A percentile compares a stretch with the other conserved stretches of the same genome.
These are phyloP conservation scores for Paelopatides confundens DNA, from an alignment of 53 echinoderm and acorn worm species.

Conservation along the genomic window DNA sequence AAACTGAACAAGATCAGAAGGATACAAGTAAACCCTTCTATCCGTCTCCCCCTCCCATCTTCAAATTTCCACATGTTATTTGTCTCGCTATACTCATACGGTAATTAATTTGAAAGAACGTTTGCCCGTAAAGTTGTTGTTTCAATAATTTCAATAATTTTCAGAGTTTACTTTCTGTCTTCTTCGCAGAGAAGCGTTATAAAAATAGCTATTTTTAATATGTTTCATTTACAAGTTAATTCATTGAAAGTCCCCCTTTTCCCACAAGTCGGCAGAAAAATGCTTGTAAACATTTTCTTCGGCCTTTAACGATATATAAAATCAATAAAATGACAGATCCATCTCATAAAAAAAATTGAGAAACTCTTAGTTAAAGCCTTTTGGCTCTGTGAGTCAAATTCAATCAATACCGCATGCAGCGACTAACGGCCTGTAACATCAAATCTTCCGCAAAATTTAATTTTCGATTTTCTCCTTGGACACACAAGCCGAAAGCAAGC, in stretches of 20 bases:
- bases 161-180: no score
- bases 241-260: not conserved
- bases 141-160: no score
- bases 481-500: constrained; percentile 6
- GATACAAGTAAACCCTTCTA: no score
- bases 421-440: constrained; percentile 44
- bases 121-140: no score
- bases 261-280: not conserved
- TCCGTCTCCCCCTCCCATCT: no score
- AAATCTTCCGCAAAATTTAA: constrained; percentile 54
- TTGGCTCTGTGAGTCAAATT: constrained; percentile 9
- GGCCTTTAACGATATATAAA: not conserved
- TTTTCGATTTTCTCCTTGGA: constrained; percentile 40
- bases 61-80: no score
- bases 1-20: no score
- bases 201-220: no score
- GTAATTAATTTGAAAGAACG: no score
- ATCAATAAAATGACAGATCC: not conserved
- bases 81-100: no score
- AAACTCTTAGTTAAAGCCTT: not conserved
- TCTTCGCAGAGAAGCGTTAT: no score
- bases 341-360: not conserved
- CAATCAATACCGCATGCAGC: constrained; percentile 17
- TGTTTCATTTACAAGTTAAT: no score
- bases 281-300: not conserved